Conservation (phyloP, 92 coral and sea anemone species). For the Umimayanthus kanabou region DNA sequence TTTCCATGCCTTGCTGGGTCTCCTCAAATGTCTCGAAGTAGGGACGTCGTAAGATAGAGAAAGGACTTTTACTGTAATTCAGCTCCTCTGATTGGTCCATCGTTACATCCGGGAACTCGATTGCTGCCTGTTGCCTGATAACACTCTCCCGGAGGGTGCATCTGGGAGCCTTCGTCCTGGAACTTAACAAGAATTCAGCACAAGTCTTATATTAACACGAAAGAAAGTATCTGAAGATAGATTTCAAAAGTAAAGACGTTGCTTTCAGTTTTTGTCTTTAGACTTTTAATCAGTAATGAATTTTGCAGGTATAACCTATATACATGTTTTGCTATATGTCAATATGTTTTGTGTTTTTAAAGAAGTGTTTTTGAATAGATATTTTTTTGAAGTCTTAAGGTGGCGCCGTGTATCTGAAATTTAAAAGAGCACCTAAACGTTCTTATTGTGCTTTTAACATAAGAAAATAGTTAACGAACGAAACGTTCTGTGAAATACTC, state of each 20-base stretch:
- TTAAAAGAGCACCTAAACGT: no score
- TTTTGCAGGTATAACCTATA: no score
- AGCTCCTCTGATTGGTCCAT: constrained; percentile 29
- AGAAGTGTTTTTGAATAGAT: no score
- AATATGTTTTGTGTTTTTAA: no score
- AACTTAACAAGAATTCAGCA: background rate
- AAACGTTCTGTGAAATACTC: no score
- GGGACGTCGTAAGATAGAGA: constrained; percentile 50
- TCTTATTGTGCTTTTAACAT: no score
- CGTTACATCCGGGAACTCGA: constrained; percentile 31
- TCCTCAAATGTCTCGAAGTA: constrained; percentile 73
- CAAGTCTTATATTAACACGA: background rate
- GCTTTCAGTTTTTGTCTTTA: no score
- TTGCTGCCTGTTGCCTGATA: constrained; percentile 38
- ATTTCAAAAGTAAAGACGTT: background rate
- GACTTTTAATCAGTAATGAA: background rate
- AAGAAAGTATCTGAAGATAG: background rate
- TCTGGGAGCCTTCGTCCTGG: constrained; percentile 22
- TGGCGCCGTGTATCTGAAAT: no score
- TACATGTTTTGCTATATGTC: no score
- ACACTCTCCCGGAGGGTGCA: constrained; percentile 37
- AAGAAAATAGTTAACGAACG: no score
- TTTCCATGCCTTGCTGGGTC: constrained; percentile 64
- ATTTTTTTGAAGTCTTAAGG: no score
- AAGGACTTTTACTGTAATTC: constrained; percentile 25